phyloP scores from a whole-genome alignment of 37 sponge, comb jelly and placozoan species.

The Agelas oroides region DNA sequence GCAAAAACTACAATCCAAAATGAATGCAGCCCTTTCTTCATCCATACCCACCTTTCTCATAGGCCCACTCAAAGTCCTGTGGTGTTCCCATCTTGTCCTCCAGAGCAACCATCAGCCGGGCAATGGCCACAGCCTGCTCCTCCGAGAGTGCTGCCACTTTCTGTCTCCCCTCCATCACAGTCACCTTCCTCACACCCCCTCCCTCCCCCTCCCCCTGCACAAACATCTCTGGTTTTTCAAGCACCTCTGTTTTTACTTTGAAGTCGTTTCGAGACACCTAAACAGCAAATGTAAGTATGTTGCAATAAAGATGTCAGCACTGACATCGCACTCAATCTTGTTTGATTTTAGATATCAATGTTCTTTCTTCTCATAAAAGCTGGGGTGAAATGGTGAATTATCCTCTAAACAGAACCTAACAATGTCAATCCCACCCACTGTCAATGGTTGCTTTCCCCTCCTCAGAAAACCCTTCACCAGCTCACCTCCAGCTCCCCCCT shows the following conservation, averaged over 20 bases:
- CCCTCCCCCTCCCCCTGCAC: slow-evolving; percentile 50
- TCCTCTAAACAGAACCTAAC: too few species aligned
- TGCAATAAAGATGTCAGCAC: too few species aligned
- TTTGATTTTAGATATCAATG: too few species aligned
- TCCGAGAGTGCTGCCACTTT: slow-evolving; percentile 59
- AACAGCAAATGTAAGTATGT: background rate
- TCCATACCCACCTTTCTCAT: slow-evolving; percentile 54
- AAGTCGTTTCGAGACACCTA: slow-evolving; percentile 66
- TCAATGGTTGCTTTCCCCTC: too few species aligned
- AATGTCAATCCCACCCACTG: too few species aligned
- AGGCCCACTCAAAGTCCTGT: slow-evolving; percentile 90
- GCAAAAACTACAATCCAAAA: too few species aligned
- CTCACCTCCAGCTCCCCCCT: too few species aligned
- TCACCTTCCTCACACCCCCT: slow-evolving; percentile 61
- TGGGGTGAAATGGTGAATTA: too few species aligned
- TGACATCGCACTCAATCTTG: too few species aligned
- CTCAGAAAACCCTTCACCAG: too few species aligned
- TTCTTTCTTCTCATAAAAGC: too few species aligned
- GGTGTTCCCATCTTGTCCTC: slow-evolving; percentile 78
- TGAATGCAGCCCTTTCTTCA: too few species aligned
- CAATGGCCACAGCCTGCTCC: slow-evolving; percentile 65
- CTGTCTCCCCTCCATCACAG: slow-evolving; percentile 45
- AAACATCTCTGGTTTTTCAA: slow-evolving; percentile 70
- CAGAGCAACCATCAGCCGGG: slow-evolving; percentile 58
- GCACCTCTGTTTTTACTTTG: slow-evolving; percentile 50